Evolutionary conservation across 2,797 vertebrate genomes (phyloP), one percentile per base, ranked within the genome.

Genomic region (Urosaurus nigricauda): DNA sequence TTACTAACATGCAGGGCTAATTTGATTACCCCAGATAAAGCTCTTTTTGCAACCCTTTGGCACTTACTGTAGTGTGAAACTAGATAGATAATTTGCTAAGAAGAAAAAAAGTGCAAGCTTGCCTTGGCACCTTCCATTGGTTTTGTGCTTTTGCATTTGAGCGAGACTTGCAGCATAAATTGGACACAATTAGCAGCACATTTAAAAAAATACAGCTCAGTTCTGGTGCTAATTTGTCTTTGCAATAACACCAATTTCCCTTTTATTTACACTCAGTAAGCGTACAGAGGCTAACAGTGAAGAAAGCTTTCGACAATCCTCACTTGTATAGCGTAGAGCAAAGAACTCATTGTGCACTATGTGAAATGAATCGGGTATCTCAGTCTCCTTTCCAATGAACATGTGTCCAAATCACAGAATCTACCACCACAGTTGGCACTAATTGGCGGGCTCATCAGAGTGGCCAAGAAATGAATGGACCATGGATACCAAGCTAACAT

Each of bases 341-440:
- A 96, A 96, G 95, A 96, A 96, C 95, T 96, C 95, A 95, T 96
- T 96, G 95, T 96, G 93, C 88, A 87, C 88, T 83, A 70, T 89
- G 94, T 91, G 95, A 96, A 96, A 96, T 94, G 95, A 96, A 93
- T 94, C 79, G 93, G 95, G 94, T 96, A 96, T 96, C 95, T 95
- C 95, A 94, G 95, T 94, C 95, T 94, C 93, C 93, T 96, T 95
- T 96, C 92, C 93, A 95, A 94, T 89, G 95, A 96, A 96, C 95
- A 96, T 96, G 95, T 96, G 95, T 96, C 95, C 93, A 93, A 94
- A 96, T 95, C 94, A 96, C 94, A 96, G 95, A 96, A 95, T 95
- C 95, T 96, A 95, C 95, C 95, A 96, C 95, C 95, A 96, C 95
- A 95, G 95, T 96, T 96, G 95, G 95, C 95, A 96, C 94, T 96